A percentile compares a stretch with the other conserved stretches of the same genome.
These are phyloP conservation scores for Pantala flavescens DNA, from an alignment of 1,140 invertebrate species.

Conservation along the genomic window DNA sequence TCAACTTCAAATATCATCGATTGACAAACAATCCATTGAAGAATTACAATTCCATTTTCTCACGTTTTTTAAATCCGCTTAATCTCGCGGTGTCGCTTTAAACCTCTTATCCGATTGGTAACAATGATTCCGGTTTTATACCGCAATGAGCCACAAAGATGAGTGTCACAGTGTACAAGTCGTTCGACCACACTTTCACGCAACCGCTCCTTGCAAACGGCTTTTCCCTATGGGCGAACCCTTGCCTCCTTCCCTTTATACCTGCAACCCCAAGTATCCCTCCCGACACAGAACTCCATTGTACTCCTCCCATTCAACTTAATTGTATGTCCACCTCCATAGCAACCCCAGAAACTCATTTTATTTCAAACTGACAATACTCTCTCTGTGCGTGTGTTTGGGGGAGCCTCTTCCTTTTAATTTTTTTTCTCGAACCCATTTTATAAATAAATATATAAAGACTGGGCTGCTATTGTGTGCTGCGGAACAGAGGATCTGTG, in stretches of 20 bases:
- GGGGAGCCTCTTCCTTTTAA: background rate
- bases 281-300: background rate
- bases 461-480: constrained; percentile 3
- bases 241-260: background rate
- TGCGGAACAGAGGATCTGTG: background rate
- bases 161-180: no score
- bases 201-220: background rate
- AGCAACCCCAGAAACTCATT: constrained; percentile 5
- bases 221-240: background rate
- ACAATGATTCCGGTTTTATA: no score
- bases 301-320: background rate
- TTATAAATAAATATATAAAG: constrained; percentile 11
- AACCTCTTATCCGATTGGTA: no score
- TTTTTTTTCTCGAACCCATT: background rate
- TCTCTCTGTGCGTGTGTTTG: background rate
- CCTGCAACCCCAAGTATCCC: background rate
- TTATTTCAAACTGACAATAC: constrained; percentile 3
- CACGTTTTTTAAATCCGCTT: no score
- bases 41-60: no score
- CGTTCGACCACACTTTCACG: no score
- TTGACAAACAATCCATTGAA: no score
- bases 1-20: no score
- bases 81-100: no score
- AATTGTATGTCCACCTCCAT: constrained; percentile 9
- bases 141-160: no score